Base-by-base conservation (phyloP, 2,888 invertebrate genomes). In the Eulithis testata region DNA sequence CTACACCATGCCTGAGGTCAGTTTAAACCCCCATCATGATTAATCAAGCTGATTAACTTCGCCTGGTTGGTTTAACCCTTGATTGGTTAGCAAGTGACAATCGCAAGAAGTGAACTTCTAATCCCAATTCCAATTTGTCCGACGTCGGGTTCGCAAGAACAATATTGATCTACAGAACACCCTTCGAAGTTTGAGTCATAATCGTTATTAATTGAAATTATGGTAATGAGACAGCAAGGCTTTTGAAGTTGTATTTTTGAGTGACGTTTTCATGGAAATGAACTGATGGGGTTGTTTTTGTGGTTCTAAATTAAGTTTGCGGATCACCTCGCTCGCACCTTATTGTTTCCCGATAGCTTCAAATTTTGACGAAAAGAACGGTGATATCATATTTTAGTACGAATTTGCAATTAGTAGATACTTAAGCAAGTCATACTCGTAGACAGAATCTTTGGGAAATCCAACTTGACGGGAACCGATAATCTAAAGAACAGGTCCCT, bases 161-260 rank as follows among this genome's bases (percentile, higher is more conserved):
- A 86, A 83, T 84, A 82, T 82, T 80, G 83, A 55, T 55, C 45
- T 40, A 43, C 56, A 60, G 54, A 11, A n/a, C 44, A 14, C 47
- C 76, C 75, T 70, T 72, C 72, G 12, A 79, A 84, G 80, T 81
- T 84, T 44, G 9, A 82, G 80, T 81, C 73, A 78, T 84, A 80
- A 80, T 80, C 79, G 79, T 76, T 80, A 77, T 85, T 87, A 88
- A 89, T 88, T 87, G 83, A 79, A 89, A 87, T 87, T 88, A 88
- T 88, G 88, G 81, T 83, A 89, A 89, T 74, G 78, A 82, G 76
- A 60, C 64, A 64, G 60, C 65, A 66, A 70, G 65, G 71, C 68
- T 73, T 66, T 53, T 64, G 60, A 68, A 81, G 72, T 77, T 78
- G 76, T 76, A 77, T 78, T 79, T 81, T 74, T 75, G 74, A 76